phyloP scores from a whole-genome alignment of 2,888 invertebrate genomes.

The Minunthozetes semirufus region DNA sequence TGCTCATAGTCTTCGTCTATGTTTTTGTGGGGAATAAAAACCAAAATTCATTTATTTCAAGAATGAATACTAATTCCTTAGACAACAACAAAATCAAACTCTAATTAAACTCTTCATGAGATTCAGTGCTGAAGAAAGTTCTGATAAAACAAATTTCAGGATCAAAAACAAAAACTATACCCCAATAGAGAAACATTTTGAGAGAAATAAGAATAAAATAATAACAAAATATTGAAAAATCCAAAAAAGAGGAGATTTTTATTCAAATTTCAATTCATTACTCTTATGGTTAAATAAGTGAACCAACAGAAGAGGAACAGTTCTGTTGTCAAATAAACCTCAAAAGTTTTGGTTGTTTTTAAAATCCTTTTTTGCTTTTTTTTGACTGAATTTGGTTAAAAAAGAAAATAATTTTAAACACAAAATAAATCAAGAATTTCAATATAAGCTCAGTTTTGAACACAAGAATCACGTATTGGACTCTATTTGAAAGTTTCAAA shows the following conservation, averaged over 20 bases:
- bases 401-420: background rate
- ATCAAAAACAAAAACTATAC: too few relatives aligned
- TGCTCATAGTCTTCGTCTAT: too few relatives aligned
- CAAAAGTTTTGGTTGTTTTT: background rate
- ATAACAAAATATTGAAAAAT: too few relatives aligned
- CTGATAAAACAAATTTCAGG: too few relatives aligned
- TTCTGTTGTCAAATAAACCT: conserved; percentile 9
- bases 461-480: background rate
- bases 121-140: too few relatives aligned
- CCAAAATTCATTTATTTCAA: background rate
- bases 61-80: background rate
- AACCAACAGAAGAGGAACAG: too few relatives aligned
- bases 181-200: too few relatives aligned
- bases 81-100: background rate
- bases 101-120: background rate
- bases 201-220: too few relatives aligned
- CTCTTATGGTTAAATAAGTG: background rate
- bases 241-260: too few relatives aligned
- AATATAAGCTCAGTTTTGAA: background rate
- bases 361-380: background rate
- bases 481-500: background rate
- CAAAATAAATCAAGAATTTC: background rate
- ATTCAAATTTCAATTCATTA: background rate
- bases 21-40: too few relatives aligned
- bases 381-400: background rate